Percentiles rank a stretch among this genome's conserved stretches.
Conservation (phyloP, 2,113 vertebrate species). For the Ondatra zibethicus region DNA sequence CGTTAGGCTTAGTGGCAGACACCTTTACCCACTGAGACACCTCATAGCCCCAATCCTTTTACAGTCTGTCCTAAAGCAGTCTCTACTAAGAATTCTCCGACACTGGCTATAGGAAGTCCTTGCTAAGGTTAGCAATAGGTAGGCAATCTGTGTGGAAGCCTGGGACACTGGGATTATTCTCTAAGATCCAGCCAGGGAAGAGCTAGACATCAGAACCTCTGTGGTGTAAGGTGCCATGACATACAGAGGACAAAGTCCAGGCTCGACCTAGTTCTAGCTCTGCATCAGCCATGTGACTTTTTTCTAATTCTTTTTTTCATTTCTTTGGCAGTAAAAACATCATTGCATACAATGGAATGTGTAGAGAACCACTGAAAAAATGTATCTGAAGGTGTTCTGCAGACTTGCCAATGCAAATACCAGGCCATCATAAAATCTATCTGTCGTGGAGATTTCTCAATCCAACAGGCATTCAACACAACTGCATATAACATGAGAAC, state of each 20-base stretch:
- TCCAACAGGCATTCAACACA: not conserved
- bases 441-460: not conserved
- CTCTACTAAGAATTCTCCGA: not conserved
- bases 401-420: not conserved
- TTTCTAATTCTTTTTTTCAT: not conserved
- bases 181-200: not conserved
- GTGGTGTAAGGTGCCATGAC: not conserved
- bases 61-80: not conserved
- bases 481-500: not conserved
- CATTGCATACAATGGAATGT: not conserved
- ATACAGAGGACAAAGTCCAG: not conserved
- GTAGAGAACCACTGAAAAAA: not conserved
- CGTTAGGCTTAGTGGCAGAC: not conserved
- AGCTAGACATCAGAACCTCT: not conserved
- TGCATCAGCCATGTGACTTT: not conserved
- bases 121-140: not conserved
- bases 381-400: not conserved
- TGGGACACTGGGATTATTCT: not conserved
- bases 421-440: not conserved
- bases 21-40: not conserved
- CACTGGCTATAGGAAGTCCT: not conserved
- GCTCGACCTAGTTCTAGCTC: not conserved
- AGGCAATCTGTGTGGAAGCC: not conserved
- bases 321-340: slow-evolving; percentile 6
- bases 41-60: not conserved